Conservation (phyloP, 1,140 invertebrate species). For the Mactra quadrangularis region DNA sequence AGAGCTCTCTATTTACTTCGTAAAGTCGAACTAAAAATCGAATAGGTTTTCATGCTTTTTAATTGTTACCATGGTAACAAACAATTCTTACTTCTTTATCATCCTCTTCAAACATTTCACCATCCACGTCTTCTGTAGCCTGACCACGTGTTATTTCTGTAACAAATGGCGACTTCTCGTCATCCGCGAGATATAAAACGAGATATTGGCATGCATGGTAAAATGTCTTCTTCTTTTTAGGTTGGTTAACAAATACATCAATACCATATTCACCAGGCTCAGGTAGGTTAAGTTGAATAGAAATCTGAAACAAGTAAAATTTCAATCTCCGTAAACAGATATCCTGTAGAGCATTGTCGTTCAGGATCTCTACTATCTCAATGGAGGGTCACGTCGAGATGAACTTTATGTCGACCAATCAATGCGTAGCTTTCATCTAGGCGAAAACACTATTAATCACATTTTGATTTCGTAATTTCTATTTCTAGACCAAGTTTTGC, state of each 20-base stretch:
- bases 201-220: conserved; percentile 83
- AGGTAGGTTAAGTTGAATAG: conserved; percentile 70
- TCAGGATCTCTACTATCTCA: no score
- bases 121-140: conserved; percentile 21
- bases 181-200: conserved; percentile 74
- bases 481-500: no score
- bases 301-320: conserved; percentile 54
- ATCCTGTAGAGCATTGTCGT: no score
- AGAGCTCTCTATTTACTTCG: no score
- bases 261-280: conserved; percentile 82
- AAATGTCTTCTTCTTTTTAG: conserved; percentile 78
- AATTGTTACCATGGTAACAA: background rate
- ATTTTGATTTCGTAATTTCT: no score
- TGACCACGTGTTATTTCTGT: conserved; percentile 52
- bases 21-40: no score
- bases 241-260: conserved; percentile 82
- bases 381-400: no score
- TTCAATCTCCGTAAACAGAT: no score
- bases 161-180: conserved; percentile 63
- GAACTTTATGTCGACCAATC: no score
- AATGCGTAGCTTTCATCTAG: no score
- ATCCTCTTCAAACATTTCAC: conserved; percentile 16
- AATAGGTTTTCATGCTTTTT: no score
- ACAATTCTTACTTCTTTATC: conserved; percentile 56
- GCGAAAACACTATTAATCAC: no score